A percentile compares a stretch with the other conserved stretches of the same genome.
These are phyloP conservation scores for Xestoiulus laeticollis DNA, from an alignment of 2,888 invertebrate genomes.

Conservation along the genomic window DNA sequence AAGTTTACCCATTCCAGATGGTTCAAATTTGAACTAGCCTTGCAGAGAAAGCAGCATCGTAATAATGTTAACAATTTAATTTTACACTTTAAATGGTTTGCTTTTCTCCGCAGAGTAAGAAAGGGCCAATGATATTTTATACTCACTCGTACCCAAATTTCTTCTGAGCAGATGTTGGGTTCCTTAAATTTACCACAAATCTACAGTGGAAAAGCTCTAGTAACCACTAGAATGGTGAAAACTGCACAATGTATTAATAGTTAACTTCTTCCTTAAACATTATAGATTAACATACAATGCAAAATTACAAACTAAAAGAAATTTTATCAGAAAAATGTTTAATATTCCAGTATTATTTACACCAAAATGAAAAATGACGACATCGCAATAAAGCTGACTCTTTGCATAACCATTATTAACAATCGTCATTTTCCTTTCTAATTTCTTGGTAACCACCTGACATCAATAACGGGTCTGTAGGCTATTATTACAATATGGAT, in stretches of 20 bases:
- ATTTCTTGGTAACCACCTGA: background rate
- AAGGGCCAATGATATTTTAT: too few relatives aligned
- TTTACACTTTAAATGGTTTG: background rate
- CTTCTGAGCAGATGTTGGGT: too few relatives aligned
- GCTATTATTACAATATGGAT: background rate
- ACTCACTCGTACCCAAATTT: too few relatives aligned
- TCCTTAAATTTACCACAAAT: too few relatives aligned
- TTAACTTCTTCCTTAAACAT: too few relatives aligned
- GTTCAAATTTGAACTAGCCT: background rate
- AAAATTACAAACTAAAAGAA: too few relatives aligned
- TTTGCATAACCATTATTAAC: background rate
- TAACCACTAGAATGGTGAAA: too few relatives aligned
- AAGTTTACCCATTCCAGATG: constrained; percentile 49
- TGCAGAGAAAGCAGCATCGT: background rate
- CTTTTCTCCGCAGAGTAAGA: background rate
- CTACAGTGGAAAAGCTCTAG: too few relatives aligned
- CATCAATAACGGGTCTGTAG: background rate
- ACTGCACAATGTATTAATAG: too few relatives aligned
- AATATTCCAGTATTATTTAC: background rate
- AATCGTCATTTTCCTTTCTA: background rate
- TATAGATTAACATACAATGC: too few relatives aligned
- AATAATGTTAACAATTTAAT: background rate
- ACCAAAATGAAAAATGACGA: background rate
- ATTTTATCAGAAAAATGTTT: background rate
- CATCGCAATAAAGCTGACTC: background rate